A percentile compares a stretch with the other conserved stretches of the same genome.
These are phyloP conservation scores for Corythaeola cristata DNA, from an alignment of 2,113 vertebrate genomes.

Conservation along the genomic window DNA sequence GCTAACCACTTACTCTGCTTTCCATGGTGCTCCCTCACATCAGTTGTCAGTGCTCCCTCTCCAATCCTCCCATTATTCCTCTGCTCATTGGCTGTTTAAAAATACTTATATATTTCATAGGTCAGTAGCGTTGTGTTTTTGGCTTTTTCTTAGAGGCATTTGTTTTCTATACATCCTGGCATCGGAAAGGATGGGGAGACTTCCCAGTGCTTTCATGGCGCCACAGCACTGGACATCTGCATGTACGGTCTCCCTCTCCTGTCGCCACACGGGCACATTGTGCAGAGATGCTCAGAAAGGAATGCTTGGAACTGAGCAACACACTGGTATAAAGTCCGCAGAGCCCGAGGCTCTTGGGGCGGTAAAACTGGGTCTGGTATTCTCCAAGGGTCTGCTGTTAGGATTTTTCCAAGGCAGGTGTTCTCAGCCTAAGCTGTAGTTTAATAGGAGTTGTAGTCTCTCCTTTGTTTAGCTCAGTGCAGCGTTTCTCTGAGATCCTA, in stretches of 20 bases:
- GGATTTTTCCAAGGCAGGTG: neutral
- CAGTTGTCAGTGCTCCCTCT: conserved; percentile 46
- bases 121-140: conserved; percentile 49
- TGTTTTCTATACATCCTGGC: conserved; percentile 46
- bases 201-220: conserved; percentile 42
- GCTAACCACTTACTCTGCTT: conserved; percentile 73
- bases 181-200: conserved; percentile 58
- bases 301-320: conserved; percentile 69
- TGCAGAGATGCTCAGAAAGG: conserved; percentile 79
- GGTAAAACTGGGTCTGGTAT: neutral
- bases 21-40: conserved; percentile 63
- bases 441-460: neutral
- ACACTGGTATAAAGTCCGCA: neutral
- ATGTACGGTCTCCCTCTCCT: conserved; percentile 72
- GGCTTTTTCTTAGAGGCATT: conserved; percentile 43
- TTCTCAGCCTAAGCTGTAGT: neutral
- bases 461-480: neutral
- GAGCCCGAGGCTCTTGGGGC: conserved; percentile 12
- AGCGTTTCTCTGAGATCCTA: neutral
- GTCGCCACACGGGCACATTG: conserved; percentile 67
- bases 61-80: conserved; percentile 36
- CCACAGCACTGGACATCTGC: conserved; percentile 71
- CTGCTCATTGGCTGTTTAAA: conserved; percentile 67
- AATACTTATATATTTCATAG: conserved; percentile 38
- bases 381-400: neutral